Evolutionary conservation across 2,797 vertebrate species (phyloP).

Genomic region (Hapalemur alaotrensis): DNA sequence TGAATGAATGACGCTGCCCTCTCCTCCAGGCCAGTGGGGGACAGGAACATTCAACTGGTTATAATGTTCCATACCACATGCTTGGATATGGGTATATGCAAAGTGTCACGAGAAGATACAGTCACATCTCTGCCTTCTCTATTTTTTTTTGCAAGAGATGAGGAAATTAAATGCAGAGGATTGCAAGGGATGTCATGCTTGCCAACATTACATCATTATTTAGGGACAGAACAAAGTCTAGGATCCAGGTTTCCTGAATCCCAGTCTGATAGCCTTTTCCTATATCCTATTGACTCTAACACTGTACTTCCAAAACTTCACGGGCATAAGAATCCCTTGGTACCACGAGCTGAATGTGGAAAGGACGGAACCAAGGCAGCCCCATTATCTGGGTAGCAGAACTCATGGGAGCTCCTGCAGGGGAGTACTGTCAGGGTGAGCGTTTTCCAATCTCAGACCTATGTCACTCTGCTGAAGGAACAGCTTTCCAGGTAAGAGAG

Average conservation of each 20-base stretch:
- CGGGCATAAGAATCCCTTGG: background rate
- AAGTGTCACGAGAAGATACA: background rate
- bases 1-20: background rate
- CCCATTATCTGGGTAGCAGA: background rate
- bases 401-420: background rate
- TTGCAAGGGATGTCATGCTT: background rate
- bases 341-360: background rate
- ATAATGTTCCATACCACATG: background rate
- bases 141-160: background rate
- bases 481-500: background rate
- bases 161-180: background rate
- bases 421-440: background rate
- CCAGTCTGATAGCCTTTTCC: background rate
- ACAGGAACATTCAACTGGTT: background rate
- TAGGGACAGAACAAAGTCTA: background rate
- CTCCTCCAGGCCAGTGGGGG: background rate
- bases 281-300: rapidly evolving
- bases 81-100: background rate
- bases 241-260: background rate
- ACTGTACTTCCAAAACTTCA: background rate
- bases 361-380: background rate
- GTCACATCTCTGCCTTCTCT: background rate
- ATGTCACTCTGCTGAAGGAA: background rate
- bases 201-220: background rate
- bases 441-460: background rate